Evolutionary conservation across 2,888 invertebrate species (phyloP), one percentile per base, ranked within the genome.

Genomic region (Plagiodera versicolora): DNA sequence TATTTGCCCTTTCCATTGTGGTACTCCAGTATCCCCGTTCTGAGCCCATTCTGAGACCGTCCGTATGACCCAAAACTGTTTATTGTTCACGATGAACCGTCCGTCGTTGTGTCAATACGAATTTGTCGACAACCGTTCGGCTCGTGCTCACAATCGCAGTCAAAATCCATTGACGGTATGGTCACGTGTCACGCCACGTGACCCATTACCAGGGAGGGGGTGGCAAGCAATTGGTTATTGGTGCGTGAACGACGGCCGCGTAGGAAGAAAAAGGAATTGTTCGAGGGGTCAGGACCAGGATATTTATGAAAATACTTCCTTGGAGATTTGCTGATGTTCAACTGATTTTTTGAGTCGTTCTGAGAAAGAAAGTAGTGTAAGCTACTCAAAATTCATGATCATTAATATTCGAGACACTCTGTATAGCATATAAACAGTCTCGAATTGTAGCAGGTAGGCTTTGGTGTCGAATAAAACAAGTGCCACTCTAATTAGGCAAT

Each of bases 141-240:
- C 39, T 44, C 52, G 44, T 53, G 53, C 53, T 53, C 44, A 44
- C 53, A 44, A 53, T 44, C 5, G 24, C 44, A 53, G 44, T 53
- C 53, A 44, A 53, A 53, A 44, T 53, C 35, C 46, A 44, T 51
- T 44, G 57, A 59, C 61, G 57, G 44, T 57, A 14, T 20, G 45
- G 63, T 64, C 67, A 65, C 67, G 67, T 62, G 67, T 24, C 54
- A 6, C 24, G n/a, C 32, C 67, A 64, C 65, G 67, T 65, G 65
- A 39, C 14, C 39, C 14, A 39, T n/a, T n/a, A 39, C 6, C 14
- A n/a, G 39, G 14, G 2, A 11, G 2, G 9, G 32, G 32, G 39
- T 1, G n/a, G 11, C 2, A n/a, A 39, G 14, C 14, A 14, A 39
- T 39, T 14, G 39, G 39, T 39, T 39, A 39, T 39, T 39, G 39